A percentile compares a stretch with the other conserved stretches of the same genome.
Conservation (phyloP, 37 sponge, comb jelly and placozoan genomes). For the Diacarnus erythraeanus region DNA sequence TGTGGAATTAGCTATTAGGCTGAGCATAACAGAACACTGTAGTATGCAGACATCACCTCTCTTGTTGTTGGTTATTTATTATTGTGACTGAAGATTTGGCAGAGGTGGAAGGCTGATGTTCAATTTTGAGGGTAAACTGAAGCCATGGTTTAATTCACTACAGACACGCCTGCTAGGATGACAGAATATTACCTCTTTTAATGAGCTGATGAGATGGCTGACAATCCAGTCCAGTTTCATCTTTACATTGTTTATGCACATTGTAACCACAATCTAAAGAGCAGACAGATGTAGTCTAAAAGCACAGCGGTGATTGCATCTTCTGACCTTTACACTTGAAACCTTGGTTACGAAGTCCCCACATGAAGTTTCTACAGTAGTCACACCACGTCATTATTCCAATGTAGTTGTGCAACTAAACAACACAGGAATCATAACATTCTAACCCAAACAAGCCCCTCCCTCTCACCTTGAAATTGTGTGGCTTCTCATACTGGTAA, state of each 20-base stretch:
- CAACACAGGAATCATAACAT: background rate
- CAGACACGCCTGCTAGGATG: no score
- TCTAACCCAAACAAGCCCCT: slow-evolving; percentile 4
- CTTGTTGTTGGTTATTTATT: no score
- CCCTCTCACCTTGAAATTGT: slow-evolving; percentile 75
- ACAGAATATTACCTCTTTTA: slow-evolving; percentile 85
- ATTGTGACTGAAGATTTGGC: no score
- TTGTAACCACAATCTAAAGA: slow-evolving; percentile 80
- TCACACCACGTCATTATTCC: slow-evolving; percentile 83
- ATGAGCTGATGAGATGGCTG: slow-evolving; percentile 65
- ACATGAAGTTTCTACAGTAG: slow-evolving; percentile 91
- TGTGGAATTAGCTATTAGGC: no score
- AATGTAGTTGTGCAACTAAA: slow-evolving; percentile 56
- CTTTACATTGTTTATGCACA: slow-evolving; percentile 85
- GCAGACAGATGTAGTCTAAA: no score
- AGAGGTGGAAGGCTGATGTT: no score
- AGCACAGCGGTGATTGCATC: background rate
- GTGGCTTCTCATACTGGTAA: slow-evolving; percentile 71
- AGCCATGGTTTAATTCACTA: no score
- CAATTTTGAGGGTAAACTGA: no score
- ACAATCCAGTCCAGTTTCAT: slow-evolving; percentile 56
- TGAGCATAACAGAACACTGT: no score
- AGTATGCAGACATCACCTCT: no score
- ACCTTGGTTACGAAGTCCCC: slow-evolving; percentile 91
- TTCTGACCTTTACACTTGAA: slow-evolving; percentile 77